Base-by-base conservation (phyloP, 2,888 invertebrate species). In the Sinopyrophorus schimmeli region DNA sequence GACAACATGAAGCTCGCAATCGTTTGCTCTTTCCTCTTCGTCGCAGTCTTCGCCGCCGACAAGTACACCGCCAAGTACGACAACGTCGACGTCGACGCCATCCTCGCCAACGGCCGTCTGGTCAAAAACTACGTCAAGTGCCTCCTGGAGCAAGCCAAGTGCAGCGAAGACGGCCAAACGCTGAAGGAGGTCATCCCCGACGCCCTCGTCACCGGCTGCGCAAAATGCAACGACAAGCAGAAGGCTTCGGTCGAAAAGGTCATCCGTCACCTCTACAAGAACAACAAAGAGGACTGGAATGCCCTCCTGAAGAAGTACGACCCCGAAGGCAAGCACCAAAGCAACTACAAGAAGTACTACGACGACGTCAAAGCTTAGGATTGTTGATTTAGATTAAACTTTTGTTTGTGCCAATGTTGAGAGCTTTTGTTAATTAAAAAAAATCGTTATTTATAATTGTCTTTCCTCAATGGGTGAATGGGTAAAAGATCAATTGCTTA, bases 81-180 rank as follows among this genome's bases (percentile, higher is more conserved):
- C 69, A 78, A 82, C 64, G 74, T 85, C 57, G 80, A 85, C 63
- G 68, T 86, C 10, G 82, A 84, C 12, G 76, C 80, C 60, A 80
- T 85, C 55, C 71, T 86, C 1, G 74, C 72, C 52, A 85, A 82
- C 11, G 72, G 79, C 3, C 77, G 84, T 34, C 72, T 85, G 3
- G 71, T 84, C n/a, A 77, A 77, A 51, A 80, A 79, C 27, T 85
- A 85, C 65, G 75, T 81, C 3, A 80, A 82, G 56, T 86, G 86
- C 61, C 71, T 85, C 5, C 62, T 84, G 47, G 82, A 81, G 0
- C 74, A 68, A 57, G 80, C 80, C 5, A 77, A 76, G n/a, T 85
- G 84, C 66, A 82, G 82, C 3, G 76, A 82, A 1, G 84, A 84
- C 48, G 84, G 79, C 30, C 78, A 77, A 58, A 18, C 46, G 10